phyloP scores from a whole-genome alignment of 2,888 invertebrate species.

The Caenorhabditis virilis region DNA sequence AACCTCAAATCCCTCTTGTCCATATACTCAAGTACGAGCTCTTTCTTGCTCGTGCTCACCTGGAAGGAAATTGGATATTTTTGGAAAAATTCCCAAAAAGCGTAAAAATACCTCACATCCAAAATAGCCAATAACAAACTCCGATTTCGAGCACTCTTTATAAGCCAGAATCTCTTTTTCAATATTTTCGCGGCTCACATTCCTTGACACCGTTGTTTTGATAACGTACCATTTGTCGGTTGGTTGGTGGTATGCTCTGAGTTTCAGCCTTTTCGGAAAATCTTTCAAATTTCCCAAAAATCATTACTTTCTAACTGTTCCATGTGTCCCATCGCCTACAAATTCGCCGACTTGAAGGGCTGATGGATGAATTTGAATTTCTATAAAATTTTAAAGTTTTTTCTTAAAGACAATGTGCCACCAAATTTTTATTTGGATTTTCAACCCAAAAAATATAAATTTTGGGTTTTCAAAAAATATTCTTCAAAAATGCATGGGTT shows the following conservation, averaged over 20 bases:
- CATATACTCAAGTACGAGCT: constrained; percentile 32
- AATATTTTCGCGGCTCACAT: constrained; percentile 13
- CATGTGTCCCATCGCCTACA: constrained; percentile 28
- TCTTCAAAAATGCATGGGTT: too few relatives aligned
- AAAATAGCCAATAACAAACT: constrained; percentile 18
- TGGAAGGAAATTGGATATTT: background rate
- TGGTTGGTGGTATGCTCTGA: constrained; percentile 21
- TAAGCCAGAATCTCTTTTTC: constrained; percentile 33
- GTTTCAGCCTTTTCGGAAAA: background rate
- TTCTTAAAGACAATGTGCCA: too few relatives aligned
- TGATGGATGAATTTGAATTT: constrained; percentile 14
- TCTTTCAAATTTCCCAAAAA: background rate
- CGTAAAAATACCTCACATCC: constrained; percentile 18
- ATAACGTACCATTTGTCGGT: constrained; percentile 34
- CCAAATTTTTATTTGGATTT: too few relatives aligned
- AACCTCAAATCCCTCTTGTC: constrained; percentile 21
- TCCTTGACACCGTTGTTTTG: constrained; percentile 25
- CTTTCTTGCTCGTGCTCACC: constrained; percentile 11
- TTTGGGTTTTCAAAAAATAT: too few relatives aligned
- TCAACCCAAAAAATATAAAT: too few relatives aligned
- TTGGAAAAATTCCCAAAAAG: background rate
- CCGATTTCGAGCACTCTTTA: constrained; percentile 27
- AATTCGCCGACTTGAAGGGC: constrained; percentile 20
- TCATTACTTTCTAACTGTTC: constrained; percentile 12
- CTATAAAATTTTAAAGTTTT: background rate